Percentiles rank a stretch among this genome's conserved stretches.
Evolutionary conservation across 2,797 vertebrate species (phyloP).

Genomic region (Acanthis flammea): DNA sequence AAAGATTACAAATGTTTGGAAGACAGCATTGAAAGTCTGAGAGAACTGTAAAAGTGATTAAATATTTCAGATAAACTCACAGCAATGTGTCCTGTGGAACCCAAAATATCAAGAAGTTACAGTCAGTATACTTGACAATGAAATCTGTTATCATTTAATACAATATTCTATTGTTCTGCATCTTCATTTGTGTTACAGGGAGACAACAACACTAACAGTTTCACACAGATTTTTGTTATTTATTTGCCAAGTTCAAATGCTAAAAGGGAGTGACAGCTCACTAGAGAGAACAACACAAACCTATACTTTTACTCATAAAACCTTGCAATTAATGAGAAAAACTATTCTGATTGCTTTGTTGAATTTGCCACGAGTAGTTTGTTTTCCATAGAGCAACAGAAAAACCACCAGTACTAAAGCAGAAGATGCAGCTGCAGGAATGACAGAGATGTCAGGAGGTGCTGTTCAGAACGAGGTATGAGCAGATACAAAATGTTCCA

Average conservation of each 20-base stretch:
- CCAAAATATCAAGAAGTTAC: not conserved
- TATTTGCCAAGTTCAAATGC: not conserved
- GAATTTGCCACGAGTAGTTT: not conserved
- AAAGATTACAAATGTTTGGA: not conserved
- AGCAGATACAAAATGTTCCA: not conserved
- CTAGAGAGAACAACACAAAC: slow-evolving; percentile 26
- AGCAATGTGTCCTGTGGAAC: not conserved
- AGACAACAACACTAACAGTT: slow-evolving; percentile 49
- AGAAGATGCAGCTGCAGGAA: not conserved
- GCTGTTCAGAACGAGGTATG: not conserved
- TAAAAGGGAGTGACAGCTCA: slow-evolving; percentile 36
- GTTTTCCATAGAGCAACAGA: not conserved
- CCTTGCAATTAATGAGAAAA: not conserved
- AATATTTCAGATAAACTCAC: slow-evolving; percentile 18
- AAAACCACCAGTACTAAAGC: not conserved
- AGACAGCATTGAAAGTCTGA: not conserved
- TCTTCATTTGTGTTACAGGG: slow-evolving; percentile 31
- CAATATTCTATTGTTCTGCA: slow-evolving; percentile 14
- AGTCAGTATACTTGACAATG: not conserved
- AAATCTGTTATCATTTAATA: slow-evolving; percentile 35
- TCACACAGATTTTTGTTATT: not conserved
- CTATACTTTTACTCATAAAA: not conserved
- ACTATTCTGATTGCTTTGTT: not conserved
- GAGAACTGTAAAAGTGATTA: not conserved
- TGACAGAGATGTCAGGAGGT: not conserved